phyloP scores from a whole-genome alignment of 1,140 invertebrate genomes.

The Pachypeltis micranthus region DNA sequence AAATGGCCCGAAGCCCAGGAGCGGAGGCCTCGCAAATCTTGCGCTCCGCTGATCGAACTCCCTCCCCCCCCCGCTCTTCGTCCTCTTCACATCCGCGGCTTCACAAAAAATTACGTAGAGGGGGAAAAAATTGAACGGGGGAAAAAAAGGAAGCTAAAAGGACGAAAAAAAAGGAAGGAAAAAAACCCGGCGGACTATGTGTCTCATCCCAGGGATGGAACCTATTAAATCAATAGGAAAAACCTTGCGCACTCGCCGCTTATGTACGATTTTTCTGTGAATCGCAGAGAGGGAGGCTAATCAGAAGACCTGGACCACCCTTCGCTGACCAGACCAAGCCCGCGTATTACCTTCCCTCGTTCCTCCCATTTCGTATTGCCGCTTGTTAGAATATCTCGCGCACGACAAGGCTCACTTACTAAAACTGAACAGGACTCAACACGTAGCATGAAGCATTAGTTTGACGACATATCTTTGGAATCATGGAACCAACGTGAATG shows the following conservation, averaged over 20 bases:
- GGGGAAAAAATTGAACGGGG: slow-evolving; percentile 1
- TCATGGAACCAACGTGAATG: no score
- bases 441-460: no score
- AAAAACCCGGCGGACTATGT: background rate
- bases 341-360: background rate
- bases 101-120: background rate
- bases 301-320: background rate
- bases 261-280: background rate
- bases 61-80: no score
- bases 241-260: background rate
- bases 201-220: background rate
- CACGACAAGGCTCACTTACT: no score
- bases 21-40: no score
- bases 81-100: background rate
- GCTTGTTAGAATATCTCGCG: no score
- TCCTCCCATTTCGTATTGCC: no score
- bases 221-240: background rate
- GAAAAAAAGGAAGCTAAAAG: background rate
- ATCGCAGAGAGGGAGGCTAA: background rate
- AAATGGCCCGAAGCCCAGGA: no score
- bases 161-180: background rate
- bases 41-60: no score
- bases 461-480: no score
- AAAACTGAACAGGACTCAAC: no score
- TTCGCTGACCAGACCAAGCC: background rate